Evolutionary conservation across 2,113 vertebrate species (phyloP).

Genomic region (Emydura subglobosa): DNA sequence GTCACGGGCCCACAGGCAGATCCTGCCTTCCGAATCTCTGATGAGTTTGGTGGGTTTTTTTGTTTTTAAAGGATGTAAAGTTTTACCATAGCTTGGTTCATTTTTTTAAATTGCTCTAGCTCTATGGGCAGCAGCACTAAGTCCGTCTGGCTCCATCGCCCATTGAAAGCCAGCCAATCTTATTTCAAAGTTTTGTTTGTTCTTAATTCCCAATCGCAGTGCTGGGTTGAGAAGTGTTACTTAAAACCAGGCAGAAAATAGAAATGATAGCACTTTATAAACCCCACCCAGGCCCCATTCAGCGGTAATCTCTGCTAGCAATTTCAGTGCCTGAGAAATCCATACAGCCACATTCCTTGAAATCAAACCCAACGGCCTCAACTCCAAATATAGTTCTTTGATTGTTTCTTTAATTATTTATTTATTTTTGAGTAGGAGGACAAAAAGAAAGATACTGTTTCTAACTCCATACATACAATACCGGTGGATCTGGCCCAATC

Average conservation of each 20-base stretch:
- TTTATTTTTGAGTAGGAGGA: not conserved
- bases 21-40: constrained; percentile 29
- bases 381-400: constrained; percentile 32
- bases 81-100: constrained; percentile 10
- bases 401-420: constrained; percentile 43
- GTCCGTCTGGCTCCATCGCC: constrained; percentile 53
- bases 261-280: constrained; percentile 64
- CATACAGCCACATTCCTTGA: not conserved
- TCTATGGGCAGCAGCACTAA: constrained; percentile 29
- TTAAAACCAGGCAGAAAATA: constrained; percentile 50
- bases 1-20: not conserved
- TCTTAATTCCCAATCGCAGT: constrained; percentile 33
- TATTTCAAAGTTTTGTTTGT: constrained; percentile 2
- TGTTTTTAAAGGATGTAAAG: constrained; percentile 21
- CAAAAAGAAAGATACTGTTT: constrained; percentile 1
- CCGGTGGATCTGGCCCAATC: constrained; percentile 19
- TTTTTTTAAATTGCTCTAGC: not conserved
- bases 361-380: constrained; percentile 48
- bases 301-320: not conserved
- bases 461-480: not conserved
- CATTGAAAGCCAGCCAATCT: constrained; percentile 17
- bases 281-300: constrained; percentile 55
- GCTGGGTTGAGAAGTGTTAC: constrained; percentile 43
- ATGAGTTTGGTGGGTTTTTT: constrained; percentile 47
- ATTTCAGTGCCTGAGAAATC: constrained; percentile 46